phyloP scores from a whole-genome alignment of 2,888 invertebrate species.

The Tachina grossa region DNA sequence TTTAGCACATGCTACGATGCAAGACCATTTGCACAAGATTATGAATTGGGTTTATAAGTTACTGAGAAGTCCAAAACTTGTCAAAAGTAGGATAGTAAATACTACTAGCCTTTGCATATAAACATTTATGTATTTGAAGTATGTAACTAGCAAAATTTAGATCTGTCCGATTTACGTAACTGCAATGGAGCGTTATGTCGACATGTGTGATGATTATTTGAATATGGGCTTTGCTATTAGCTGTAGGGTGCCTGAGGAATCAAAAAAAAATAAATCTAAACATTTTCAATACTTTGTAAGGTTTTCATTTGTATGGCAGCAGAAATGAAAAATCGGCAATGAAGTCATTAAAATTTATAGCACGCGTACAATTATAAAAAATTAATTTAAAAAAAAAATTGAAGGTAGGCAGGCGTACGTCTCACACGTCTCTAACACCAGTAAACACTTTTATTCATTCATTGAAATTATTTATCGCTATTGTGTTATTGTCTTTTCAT shows the following conservation, averaged over 20 bases:
- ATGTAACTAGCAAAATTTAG: too few relatives aligned
- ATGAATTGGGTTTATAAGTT: too few relatives aligned
- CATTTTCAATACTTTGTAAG: constrained; percentile 6
- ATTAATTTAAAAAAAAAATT: background rate
- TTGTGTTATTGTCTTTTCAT: constrained; percentile 37
- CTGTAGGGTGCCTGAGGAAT: background rate
- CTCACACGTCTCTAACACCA: background rate
- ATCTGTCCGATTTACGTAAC: too few relatives aligned
- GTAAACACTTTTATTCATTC: constrained; percentile 15
- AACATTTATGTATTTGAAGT: too few relatives aligned
- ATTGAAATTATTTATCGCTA: constrained; percentile 48
- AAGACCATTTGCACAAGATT: too few relatives aligned
- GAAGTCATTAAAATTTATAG: constrained; percentile 35
- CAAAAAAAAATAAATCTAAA: background rate
- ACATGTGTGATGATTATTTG: too few relatives aligned
- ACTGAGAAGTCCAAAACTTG: too few relatives aligned
- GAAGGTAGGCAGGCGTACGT: background rate
- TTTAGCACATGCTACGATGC: too few relatives aligned
- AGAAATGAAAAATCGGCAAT: background rate
- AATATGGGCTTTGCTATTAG: too few relatives aligned
- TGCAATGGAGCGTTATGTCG: too few relatives aligned
- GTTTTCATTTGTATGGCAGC: constrained; percentile 1
- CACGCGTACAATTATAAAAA: constrained; percentile 24
- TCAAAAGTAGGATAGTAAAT: too few relatives aligned
- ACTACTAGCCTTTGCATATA: too few relatives aligned